These are phyloP conservation scores for Gallinago jamesoni DNA, from an alignment of 2,113 vertebrate genomes.

Conservation along the genomic window DNA sequence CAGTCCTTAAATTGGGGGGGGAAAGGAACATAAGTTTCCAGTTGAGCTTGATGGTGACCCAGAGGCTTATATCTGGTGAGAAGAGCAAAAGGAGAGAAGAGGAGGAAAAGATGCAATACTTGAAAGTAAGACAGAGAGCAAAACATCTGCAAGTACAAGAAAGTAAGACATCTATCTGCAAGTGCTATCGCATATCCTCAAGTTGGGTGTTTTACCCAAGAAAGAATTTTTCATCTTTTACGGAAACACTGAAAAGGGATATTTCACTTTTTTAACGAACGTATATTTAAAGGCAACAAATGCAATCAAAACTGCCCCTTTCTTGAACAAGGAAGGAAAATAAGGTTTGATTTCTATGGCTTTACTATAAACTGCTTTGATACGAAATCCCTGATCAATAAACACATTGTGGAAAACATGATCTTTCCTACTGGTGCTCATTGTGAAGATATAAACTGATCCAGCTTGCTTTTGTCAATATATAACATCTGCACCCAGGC, in stretches of 20 bases:
- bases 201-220: accelerated
- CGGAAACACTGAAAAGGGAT: neutral
- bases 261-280: neutral
- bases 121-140: neutral
- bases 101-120: neutral
- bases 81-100: neutral
- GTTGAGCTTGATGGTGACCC: neutral
- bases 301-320: neutral
- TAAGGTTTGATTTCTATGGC: neutral
- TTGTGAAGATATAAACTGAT: neutral
- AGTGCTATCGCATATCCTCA: neutral
- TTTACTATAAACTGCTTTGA: neutral
- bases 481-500: neutral
- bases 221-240: neutral
- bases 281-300: neutral
- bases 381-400: neutral
- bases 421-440: neutral
- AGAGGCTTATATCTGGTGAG: neutral
- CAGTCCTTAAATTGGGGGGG: neutral
- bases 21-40: neutral
- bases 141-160: too few species aligned
- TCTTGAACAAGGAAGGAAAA: neutral
- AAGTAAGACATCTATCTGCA: neutral
- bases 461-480: neutral
- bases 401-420: neutral